These are phyloP conservation scores for Pipa parva DNA, from an alignment of 2,113 vertebrate species.

Conservation along the genomic window DNA sequence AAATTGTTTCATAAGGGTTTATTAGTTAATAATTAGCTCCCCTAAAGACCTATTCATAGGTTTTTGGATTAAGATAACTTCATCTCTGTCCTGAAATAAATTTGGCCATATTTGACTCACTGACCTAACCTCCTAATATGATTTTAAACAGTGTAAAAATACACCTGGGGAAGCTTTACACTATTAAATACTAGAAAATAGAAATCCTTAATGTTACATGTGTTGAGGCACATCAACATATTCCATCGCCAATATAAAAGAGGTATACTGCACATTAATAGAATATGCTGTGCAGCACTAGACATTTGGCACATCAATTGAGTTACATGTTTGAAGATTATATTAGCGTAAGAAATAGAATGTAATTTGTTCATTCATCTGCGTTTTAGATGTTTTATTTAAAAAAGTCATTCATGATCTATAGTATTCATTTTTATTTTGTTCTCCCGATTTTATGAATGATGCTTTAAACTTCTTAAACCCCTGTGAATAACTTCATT, in stretches of 20 bases:
- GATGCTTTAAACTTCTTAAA: conserved; percentile 37
- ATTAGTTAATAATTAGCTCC: too few species aligned
- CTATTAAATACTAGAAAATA: too few species aligned
- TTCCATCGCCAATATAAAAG: conserved; percentile 5
- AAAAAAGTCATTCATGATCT: conserved; percentile 32
- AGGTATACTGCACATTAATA: conserved; percentile 37
- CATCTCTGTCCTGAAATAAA: too few species aligned
- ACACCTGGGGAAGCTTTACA: too few species aligned
- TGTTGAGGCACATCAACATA: too few species aligned
- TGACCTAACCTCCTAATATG: too few species aligned
- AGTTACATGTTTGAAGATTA: conserved; percentile 42
- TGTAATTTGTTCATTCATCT: conserved; percentile 42
- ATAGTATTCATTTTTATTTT: conserved; percentile 43
- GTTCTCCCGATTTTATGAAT: conserved; percentile 40
- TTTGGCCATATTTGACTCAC: too few species aligned
- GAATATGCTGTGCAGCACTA: neutral
- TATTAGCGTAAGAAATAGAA: conserved; percentile 29
- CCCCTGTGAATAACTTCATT: conserved; percentile 41
- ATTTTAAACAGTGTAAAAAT: too few species aligned
- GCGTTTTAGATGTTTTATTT: conserved; percentile 41
- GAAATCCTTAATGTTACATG: too few species aligned
- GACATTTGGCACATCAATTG: conserved; percentile 14
- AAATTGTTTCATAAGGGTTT: too few species aligned
- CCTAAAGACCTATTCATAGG: too few species aligned
- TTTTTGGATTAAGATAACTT: too few species aligned